These are phyloP conservation scores for Palythoa heliodiscus DNA, from an alignment of 92 coral and sea anemone genomes.

Conservation along the genomic window DNA sequence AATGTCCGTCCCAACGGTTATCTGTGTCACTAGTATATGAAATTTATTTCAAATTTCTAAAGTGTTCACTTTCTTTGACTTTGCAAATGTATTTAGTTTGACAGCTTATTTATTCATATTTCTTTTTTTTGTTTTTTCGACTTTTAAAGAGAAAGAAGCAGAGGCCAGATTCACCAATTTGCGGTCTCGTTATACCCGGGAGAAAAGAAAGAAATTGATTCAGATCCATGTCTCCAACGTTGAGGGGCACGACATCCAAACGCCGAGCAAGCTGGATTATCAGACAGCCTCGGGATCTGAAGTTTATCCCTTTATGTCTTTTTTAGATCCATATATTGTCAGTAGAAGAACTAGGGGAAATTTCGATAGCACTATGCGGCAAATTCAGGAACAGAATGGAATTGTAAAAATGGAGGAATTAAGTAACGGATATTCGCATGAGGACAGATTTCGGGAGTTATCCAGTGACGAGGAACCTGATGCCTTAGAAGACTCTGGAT, in stretches of 20 bases:
- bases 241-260: background rate
- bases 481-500: slow-evolving; percentile 8
- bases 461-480: slow-evolving; percentile 37
- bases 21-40: too few species aligned
- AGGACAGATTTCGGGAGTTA: slow-evolving; percentile 14
- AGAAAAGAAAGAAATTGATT: slow-evolving; percentile 29
- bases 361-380: slow-evolving; percentile 1
- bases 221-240: background rate
- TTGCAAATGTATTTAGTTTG: background rate
- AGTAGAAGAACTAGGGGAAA: slow-evolving; percentile 42
- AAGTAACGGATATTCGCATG: background rate
- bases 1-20: background rate
- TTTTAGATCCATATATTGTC: slow-evolving; percentile 28
- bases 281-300: slow-evolving; percentile 15
- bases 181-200: slow-evolving; percentile 35
- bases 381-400: slow-evolving; percentile 33
- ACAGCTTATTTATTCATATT: background rate
- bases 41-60: background rate
- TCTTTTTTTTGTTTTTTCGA: background rate
- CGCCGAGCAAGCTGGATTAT: background rate
- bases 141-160: slow-evolving; percentile 40
- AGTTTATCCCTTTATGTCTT: slow-evolving; percentile 23
- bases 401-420: slow-evolving; percentile 21
- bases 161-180: slow-evolving; percentile 39
- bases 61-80: background rate